Evolutionary conservation across 64 coral and sea anemone species (phyloP), one percentile per base, ranked within the genome.

Genomic region (Actinia equina): DNA sequence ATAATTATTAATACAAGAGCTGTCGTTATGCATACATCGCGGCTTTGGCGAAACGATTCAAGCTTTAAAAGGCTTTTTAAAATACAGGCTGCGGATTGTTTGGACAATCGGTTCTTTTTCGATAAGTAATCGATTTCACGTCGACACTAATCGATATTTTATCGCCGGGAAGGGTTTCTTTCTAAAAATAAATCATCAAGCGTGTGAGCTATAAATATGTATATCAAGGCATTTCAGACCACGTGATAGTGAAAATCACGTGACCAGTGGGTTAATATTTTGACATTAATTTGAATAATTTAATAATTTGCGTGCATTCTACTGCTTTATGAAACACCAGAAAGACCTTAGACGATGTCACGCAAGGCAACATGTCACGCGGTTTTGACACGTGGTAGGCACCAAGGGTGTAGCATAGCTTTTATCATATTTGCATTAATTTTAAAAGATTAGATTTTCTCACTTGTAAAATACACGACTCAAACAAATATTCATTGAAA

Each of bases 401-500:
- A 41, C 69, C n/a, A 74, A 25, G 25, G 27, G 69, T 74, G 69
- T 1, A 41, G 7, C 13, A 74, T 74, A 30, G 69, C 23, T 41
- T 37, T 37, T 10, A 25, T 74, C 9, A 15, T 30, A 9, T 41
- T 57, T 74, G 25, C 26, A 41, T 74, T 74, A 26, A 74, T 15
- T 74, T 74, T 60, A 20, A 65, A 74, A 13, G 9, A 41, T 74
- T 74, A n/a, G 65, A 74, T 74, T 74, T 74, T 9, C 69, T 41
- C 25, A 74, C 69, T 74, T 74, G 69, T 74, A 74, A 74, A 74
- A 74, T 74, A 74, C 27, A 74, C 69, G 69, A 74, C 69, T 74
- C 2, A 14, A 69, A 74, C 4, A 74, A 74, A 10, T 14, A 41
- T 27, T 14, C 37, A 74, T 74, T 57, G 25, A 74, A 74, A 74